A percentile compares a stretch with the other conserved stretches of the same genome.
Evolutionary conservation across 2,888 invertebrate genomes (phyloP).

Genomic region (Hanleya hanleyi): DNA sequence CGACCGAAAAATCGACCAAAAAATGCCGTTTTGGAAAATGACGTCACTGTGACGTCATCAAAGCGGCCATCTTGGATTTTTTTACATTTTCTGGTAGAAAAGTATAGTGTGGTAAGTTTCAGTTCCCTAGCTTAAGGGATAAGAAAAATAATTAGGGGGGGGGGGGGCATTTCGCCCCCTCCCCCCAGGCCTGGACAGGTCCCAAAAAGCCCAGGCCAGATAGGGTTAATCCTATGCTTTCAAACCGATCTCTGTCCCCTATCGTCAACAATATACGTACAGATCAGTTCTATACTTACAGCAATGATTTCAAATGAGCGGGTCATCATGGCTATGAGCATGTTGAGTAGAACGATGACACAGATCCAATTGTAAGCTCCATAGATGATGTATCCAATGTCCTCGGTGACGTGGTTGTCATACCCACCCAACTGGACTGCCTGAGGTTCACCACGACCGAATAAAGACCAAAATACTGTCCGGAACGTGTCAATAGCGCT

Average conservation of each 20-base stretch:
- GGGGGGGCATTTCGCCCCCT: no score
- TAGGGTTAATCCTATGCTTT: background rate
- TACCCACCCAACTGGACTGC: conserved; percentile 71
- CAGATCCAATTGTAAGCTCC: conserved; percentile 75
- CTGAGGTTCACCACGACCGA: conserved; percentile 68
- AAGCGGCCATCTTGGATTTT: no score
- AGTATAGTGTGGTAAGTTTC: background rate
- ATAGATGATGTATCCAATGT: conserved; percentile 75
- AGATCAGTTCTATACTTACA: conserved; percentile 46
- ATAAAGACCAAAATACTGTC: conserved; percentile 71
- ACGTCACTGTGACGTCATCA: no score
- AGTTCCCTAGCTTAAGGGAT: no score
- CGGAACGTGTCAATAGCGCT: conserved; percentile 65
- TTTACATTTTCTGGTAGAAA: background rate
- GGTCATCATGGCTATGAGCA: conserved; percentile 83
- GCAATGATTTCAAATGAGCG: conserved; percentile 81
- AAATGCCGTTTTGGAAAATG: no score
- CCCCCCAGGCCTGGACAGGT: no score
- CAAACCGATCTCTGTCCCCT: background rate
- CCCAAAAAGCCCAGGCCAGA: no score
- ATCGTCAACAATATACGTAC: background rate
- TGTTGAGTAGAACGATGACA: conserved; percentile 78
- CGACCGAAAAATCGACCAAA: background rate
- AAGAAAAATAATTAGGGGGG: no score
- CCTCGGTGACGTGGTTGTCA: conserved; percentile 73